These are phyloP conservation scores for Ichneumon xanthorius DNA, from an alignment of 2,888 invertebrate genomes.

Conservation along the genomic window DNA sequence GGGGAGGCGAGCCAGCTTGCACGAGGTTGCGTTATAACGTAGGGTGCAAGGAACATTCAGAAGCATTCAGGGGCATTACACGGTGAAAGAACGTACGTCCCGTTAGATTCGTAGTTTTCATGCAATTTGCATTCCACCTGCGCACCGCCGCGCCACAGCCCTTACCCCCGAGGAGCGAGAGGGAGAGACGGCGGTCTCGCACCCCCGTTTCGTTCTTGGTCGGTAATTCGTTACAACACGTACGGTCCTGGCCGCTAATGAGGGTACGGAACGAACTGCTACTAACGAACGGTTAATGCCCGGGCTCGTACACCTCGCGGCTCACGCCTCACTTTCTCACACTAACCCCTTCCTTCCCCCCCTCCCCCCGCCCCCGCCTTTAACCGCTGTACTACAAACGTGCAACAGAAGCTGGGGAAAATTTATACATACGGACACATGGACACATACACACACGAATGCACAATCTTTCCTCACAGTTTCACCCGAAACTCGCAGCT, in stretches of 20 bases:
- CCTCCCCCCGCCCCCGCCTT: background rate
- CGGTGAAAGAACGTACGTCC: conserved; percentile 63
- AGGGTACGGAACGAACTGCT: conserved; percentile 77
- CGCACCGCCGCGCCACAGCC: conserved; percentile 55
- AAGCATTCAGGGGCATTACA: conserved; percentile 51
- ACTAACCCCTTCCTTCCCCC: background rate
- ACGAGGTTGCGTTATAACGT: background rate
- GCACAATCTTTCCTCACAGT: conserved; percentile 33
- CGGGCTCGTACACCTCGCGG: conserved; percentile 62
- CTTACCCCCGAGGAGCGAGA: conserved; percentile 15
- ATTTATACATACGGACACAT: conserved; percentile 20
- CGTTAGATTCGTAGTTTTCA: conserved; percentile 75
- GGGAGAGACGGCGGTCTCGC: conserved; percentile 13
- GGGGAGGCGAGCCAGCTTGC: background rate
- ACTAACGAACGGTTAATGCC: conserved; percentile 82
- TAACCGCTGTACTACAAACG: conserved; percentile 21
- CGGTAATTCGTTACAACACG: conserved; percentile 79
- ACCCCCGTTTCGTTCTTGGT: conserved; percentile 60
- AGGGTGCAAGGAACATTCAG: conserved; percentile 40
- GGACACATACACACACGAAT: background rate
- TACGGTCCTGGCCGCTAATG: conserved; percentile 79
- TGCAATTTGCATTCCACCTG: conserved; percentile 80
- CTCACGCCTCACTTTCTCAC: conserved; percentile 39
- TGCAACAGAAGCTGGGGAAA: conserved; percentile 34
- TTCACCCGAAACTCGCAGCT: conserved; percentile 34